These are phyloP conservation scores for Eciton burchellii DNA, from an alignment of 1,140 invertebrate species.

Conservation along the genomic window DNA sequence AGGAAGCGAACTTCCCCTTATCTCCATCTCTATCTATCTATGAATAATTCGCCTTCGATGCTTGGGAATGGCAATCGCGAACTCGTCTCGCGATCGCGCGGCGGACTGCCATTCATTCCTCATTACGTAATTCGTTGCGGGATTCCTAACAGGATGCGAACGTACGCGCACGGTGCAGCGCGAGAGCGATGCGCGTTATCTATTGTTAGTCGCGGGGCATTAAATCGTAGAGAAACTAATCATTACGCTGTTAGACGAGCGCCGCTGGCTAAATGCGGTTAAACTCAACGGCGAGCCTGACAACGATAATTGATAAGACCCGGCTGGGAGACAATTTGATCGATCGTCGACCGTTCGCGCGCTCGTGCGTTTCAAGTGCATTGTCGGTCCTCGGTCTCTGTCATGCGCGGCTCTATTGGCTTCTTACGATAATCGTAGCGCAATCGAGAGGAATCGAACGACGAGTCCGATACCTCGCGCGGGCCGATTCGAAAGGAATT, in stretches of 20 bases:
- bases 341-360: not conserved
- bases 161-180: not conserved
- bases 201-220: conserved; percentile 29
- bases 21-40: not conserved
- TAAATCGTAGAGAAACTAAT: conserved; percentile 32
- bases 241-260: not conserved
- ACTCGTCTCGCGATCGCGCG: conserved; percentile 1
- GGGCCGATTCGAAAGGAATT: not conserved
- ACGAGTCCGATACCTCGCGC: not conserved
- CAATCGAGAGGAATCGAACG: not conserved
- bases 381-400: not conserved
- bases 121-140: conserved; percentile 50
- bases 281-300: not conserved
- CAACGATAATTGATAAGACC: conserved; percentile 50
- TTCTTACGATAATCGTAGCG: conserved; percentile 8
- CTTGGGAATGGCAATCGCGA: conserved; percentile 16
- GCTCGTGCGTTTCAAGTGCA: not conserved
- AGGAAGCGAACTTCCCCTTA: not conserved
- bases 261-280: not conserved
- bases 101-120: conserved; percentile 32
- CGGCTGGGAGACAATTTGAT: conserved; percentile 33
- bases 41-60: conserved; percentile 22
- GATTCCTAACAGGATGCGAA: not conserved
- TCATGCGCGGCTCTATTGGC: not conserved
- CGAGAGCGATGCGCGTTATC: conserved; percentile 13